These are phyloP conservation scores for Phaetusa simplex DNA, from an alignment of 2,113 vertebrate genomes.

Conservation along the genomic window DNA sequence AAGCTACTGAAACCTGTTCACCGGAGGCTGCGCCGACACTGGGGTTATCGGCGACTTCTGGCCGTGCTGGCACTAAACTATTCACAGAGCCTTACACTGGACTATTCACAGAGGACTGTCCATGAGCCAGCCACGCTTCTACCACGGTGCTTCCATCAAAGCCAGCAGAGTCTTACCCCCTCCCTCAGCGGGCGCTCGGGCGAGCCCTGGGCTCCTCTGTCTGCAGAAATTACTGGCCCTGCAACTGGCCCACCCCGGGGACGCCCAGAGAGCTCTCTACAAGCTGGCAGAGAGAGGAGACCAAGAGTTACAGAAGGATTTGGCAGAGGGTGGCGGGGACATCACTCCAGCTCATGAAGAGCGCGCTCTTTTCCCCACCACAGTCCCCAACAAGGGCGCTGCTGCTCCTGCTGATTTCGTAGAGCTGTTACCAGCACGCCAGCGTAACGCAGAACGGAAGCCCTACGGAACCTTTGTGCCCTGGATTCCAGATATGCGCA, in stretches of 20 bases:
- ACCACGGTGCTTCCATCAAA: background rate
- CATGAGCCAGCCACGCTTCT: background rate
- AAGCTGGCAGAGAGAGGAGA: slow-evolving; percentile 6
- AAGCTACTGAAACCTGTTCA: background rate
- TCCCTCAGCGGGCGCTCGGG: background rate
- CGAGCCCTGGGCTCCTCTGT: background rate
- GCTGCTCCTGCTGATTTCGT: background rate
- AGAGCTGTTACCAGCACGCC: background rate
- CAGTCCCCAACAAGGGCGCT: background rate
- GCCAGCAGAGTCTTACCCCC: slow-evolving; percentile 26
- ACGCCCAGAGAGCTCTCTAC: background rate
- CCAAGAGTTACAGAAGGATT: background rate
- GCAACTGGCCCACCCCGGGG: background rate
- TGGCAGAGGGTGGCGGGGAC: background rate
- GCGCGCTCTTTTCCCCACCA: fast-evolving
- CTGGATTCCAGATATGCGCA: background rate
- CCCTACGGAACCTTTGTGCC: background rate
- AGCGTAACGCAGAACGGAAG: background rate
- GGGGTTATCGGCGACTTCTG: background rate
- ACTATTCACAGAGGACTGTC: background rate
- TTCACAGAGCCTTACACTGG: background rate
- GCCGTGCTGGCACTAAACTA: background rate
- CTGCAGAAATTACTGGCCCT: slow-evolving; percentile 3
- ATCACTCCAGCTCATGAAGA: background rate
- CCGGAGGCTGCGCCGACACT: background rate